phyloP scores from a whole-genome alignment of 92 coral and sea anemone species.

The Porites lobata region DNA sequence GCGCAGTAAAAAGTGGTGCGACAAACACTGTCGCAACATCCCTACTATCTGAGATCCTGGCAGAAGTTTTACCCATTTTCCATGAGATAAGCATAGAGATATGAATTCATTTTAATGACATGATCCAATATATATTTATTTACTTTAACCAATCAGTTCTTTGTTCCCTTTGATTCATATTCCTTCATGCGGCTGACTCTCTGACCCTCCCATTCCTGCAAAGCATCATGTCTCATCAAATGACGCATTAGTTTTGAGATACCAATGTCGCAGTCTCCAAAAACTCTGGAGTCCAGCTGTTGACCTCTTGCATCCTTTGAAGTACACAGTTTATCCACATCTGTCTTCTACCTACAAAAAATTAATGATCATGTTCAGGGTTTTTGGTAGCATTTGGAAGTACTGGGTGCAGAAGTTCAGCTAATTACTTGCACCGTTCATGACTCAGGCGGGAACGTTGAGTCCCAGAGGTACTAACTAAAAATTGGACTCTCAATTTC shows the following conservation, averaged over 20 bases:
- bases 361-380: conserved; percentile 31
- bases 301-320: conserved; percentile 1
- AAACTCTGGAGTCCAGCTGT: conserved; percentile 56
- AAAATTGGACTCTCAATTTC: no score
- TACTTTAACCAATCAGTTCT: neutral
- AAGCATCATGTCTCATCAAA: conserved; percentile 19
- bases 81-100: no score
- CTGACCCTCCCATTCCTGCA: conserved; percentile 41
- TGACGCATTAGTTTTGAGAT: conserved; percentile 41
- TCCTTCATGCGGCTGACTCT: conserved; percentile 18
- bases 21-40: no score
- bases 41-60: no score
- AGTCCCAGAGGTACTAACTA: no score
- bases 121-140: no score
- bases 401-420: no score
- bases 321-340: conserved; percentile 49
- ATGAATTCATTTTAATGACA: no score
- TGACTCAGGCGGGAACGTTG: no score
- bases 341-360: conserved; percentile 56
- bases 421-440: conserved; percentile 3
- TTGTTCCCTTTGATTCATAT: conserved; percentile 26
- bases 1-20: no score
- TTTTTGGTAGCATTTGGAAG: neutral
- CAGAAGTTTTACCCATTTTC: no score
- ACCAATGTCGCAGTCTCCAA: conserved; percentile 60